Conservation (phyloP, 2,797 vertebrate genomes). For the Prionace glauca region DNA sequence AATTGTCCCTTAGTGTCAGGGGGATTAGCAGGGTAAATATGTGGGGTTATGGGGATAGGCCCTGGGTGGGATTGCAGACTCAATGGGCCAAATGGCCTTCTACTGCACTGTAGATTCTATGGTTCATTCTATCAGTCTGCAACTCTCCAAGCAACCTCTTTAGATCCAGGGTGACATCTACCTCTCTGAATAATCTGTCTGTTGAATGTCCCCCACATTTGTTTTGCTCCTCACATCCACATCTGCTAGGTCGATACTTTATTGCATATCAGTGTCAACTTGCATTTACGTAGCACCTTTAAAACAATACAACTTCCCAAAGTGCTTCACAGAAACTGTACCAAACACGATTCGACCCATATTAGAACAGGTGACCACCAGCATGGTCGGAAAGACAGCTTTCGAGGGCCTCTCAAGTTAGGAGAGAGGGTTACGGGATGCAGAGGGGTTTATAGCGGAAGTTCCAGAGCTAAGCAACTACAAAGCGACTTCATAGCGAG, state of each 20-base stretch:
- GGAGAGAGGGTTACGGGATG: background rate
- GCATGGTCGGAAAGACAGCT: too few relatives aligned
- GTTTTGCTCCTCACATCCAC: background rate
- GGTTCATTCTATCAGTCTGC: background rate
- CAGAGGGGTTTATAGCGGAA: background rate
- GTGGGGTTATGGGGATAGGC: too few relatives aligned
- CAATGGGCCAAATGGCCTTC: too few relatives aligned
- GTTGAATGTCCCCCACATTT: background rate
- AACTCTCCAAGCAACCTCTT: background rate
- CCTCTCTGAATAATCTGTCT: background rate
- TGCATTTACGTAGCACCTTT: background rate
- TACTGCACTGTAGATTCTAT: too few relatives aligned
- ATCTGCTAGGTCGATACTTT: background rate
- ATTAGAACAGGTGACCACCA: background rate
- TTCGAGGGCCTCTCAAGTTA: too few relatives aligned
- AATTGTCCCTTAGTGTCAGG: too few relatives aligned
- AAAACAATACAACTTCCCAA: background rate
- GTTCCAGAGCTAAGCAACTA: background rate
- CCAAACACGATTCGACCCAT: background rate
- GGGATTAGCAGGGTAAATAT: too few relatives aligned
- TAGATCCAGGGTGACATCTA: background rate
- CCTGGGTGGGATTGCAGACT: too few relatives aligned
- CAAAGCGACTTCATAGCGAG: too few relatives aligned
- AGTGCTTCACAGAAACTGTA: background rate
- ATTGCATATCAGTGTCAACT: background rate